phyloP scores from a whole-genome alignment of 1,140 invertebrate genomes.

The Melipona quadrifasciata region DNA sequence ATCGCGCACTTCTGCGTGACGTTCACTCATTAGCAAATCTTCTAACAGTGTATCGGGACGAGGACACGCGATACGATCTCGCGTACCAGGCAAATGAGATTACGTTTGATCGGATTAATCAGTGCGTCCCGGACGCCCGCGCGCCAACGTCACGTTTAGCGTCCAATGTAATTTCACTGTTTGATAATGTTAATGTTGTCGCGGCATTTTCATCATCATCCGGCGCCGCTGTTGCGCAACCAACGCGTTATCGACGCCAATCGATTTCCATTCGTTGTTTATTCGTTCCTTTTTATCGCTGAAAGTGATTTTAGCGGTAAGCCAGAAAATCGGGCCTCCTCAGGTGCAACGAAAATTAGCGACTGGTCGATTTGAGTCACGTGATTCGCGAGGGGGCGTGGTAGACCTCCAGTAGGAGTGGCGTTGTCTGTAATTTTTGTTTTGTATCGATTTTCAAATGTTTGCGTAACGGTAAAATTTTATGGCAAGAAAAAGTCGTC shows the following conservation, averaged over 20 bases:
- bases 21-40: conserved; percentile 51
- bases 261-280: background rate
- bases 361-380: too few relatives aligned
- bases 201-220: background rate
- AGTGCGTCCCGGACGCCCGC: background rate
- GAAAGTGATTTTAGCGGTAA: too few relatives aligned
- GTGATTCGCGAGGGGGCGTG: too few relatives aligned
- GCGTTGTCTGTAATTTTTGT: too few relatives aligned
- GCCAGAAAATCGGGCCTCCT: too few relatives aligned
- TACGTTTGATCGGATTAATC: conserved; percentile 53
- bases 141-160: conserved; percentile 9
- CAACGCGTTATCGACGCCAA: too few relatives aligned
- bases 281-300: too few relatives aligned
- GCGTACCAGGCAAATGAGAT: conserved; percentile 37
- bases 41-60: conserved; percentile 38
- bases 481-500: too few relatives aligned
- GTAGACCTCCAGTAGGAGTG: too few relatives aligned
- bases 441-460: too few relatives aligned
- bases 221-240: conserved; percentile 16
- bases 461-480: too few relatives aligned
- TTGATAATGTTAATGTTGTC: conserved; percentile 53
- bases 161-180: conserved; percentile 44
- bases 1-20: conserved; percentile 50
- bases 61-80: conserved; percentile 37
- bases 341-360: too few relatives aligned